phyloP scores from a whole-genome alignment of 2,888 invertebrate genomes.

The Lypha dubia region DNA sequence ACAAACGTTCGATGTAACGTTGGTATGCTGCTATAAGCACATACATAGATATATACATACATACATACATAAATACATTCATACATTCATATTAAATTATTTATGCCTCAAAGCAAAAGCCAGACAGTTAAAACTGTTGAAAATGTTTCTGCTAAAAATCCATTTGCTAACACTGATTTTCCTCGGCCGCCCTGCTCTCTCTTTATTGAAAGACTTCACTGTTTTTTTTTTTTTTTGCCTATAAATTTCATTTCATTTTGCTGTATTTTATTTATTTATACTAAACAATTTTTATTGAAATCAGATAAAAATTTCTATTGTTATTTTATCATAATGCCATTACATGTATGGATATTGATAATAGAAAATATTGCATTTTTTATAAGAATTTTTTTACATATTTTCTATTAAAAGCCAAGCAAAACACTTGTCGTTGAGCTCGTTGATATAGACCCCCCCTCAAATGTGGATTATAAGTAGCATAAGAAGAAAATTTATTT shows the following conservation, averaged over 20 bases:
- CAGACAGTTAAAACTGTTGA: background rate
- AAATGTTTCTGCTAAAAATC: background rate
- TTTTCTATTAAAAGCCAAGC: background rate
- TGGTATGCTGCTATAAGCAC: background rate
- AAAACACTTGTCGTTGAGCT: background rate
- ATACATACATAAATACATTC: too few species aligned
- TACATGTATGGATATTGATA: constrained; percentile 14
- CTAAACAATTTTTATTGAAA: constrained; percentile 52
- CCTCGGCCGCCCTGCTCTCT: too few species aligned
- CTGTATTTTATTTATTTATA: constrained; percentile 24
- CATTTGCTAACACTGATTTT: too few species aligned
- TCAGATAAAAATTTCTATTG: constrained; percentile 57
- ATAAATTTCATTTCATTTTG: constrained; percentile 4
- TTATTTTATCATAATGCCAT: constrained; percentile 10
- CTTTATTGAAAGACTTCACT: background rate
- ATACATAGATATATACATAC: too few species aligned
- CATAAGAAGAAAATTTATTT: constrained; percentile 50
- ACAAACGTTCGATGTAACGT: background rate
- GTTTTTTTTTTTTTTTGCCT: background rate
- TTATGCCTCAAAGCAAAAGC: background rate
- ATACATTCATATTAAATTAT: constrained; percentile 32
- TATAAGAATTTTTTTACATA: background rate
- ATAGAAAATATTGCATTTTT: constrained; percentile 25
- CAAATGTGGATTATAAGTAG: background rate
- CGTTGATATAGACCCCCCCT: background rate